Evolutionary conservation across 2,113 vertebrate genomes (phyloP), one percentile per base, ranked within the genome.

Genomic region (Seriola dumerili): DNA sequence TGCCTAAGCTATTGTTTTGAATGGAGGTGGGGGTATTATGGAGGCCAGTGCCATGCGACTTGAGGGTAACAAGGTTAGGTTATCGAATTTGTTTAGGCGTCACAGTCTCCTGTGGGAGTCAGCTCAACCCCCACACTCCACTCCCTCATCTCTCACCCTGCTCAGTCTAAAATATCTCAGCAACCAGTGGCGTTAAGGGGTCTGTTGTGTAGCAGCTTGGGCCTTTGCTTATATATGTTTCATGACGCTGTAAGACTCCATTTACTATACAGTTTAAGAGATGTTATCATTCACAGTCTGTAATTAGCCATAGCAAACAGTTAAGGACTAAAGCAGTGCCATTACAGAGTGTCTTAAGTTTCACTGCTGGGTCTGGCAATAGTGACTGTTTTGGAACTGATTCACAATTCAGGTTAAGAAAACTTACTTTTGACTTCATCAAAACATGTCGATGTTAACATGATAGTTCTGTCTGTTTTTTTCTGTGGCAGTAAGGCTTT

Each of bases 21-120:
- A 93, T 81, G 74, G 73, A 42, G 81, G 76, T 82, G 75, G 65
- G 72, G 76, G 65, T 80, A 78, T 85, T 90, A 85, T 76, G 78
- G 82, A 79, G 91, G 84, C 80, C 72, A 54, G 85, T 67, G 85
- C 83, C 82, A 84, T 90, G 89, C 76, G 70, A 89, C 90, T 92
- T n/a, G 52, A 81, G 88, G 89, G 85, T 92, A 94, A 93, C 90
- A 88, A 93, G 93, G 94, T 91, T 93, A 91, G 91, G 89, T 93
- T 93, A 90, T 94, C 81, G 63, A 92, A 92, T 94, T 93, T 93
- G 93, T 94, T 95, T 94, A 88, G 92, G 93, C 92, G 88, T 92
- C 91, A 89, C 83, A 21, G 78, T 89, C 92, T 90, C 92, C 91
- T 81, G 79, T 77, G 92, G 88, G 92, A 94, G 76, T 81, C 62